Base-by-base conservation (phyloP, 2,888 invertebrate genomes). In the Stictocephala bisonia region DNA sequence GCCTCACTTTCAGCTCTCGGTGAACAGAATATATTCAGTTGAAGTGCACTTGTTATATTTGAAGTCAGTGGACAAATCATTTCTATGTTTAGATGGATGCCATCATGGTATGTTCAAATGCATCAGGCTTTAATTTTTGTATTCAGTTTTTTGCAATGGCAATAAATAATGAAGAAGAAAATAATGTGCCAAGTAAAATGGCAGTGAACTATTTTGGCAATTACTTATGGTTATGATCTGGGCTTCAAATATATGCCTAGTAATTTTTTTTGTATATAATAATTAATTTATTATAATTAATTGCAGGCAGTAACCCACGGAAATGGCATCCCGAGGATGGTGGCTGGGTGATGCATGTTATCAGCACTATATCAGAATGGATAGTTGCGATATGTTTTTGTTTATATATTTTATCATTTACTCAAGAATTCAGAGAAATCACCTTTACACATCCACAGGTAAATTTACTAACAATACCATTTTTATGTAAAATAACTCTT, bases 341-440 rank as follows among this genome's bases (percentile, higher is more conserved):
- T 1, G 91, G 90, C 3, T 91, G 89, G 87, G 85, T 85, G 44
- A 86, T 87, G 74, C 91, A 91, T 82, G 87, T 91, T 2, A 84
- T 87, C 3, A 90, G 90, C 77, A 88, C 89, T 0, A 85, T 87
- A 31, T 87, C 88, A 0, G 91, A 91, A 81, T 92, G 91, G 91
- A 83, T 88, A 1, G 86, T 90, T 77, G 89, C 90, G 0, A 85
- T 87, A 4, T 82, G 87, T 7, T 88, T 90, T 79, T 87, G 88
- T 78, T 82, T 88, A 73, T 90, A 87, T 81, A 87, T 91, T 76
- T 81, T 90, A 0, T 87, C 89, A 9, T 91, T 89, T 80, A 86
- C 88, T 3, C 85, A 86, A 7, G 91, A 91, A 79, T 91, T 92
- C 79, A 86, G 87, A 53, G 86, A 87, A 77, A 84, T 91, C 6